phyloP scores from a whole-genome alignment of 2,113 vertebrate genomes.

The Gobius niger region DNA sequence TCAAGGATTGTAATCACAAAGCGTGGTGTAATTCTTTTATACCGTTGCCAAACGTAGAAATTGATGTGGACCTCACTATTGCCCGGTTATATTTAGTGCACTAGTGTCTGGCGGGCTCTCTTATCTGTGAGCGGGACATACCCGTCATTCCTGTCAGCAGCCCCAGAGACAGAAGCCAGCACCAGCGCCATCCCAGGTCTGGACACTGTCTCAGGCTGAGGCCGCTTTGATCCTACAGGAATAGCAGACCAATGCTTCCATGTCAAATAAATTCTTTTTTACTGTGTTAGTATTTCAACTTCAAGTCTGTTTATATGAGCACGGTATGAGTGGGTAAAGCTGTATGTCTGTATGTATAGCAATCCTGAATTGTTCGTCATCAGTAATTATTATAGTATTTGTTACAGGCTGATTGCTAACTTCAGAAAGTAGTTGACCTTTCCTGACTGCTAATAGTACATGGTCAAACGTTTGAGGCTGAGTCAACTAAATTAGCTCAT shows the following conservation, averaged over 20 bases:
- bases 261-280: background rate
- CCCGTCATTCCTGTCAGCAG: slow-evolving; percentile 25
- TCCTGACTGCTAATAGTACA: too few relatives aligned
- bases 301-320: background rate
- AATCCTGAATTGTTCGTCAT: too few relatives aligned
- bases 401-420: too few relatives aligned
- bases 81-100: background rate
- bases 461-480: too few relatives aligned
- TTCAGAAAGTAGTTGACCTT: too few relatives aligned
- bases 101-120: background rate
- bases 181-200: slow-evolving; percentile 9
- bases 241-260: background rate
- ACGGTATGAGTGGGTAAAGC: too few relatives aligned
- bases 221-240: slow-evolving; percentile 25
- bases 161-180: slow-evolving; percentile 6
- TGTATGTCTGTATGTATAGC: too few relatives aligned
- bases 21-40: background rate
- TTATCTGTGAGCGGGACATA: slow-evolving; percentile 15
- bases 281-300: background rate
- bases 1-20: too few relatives aligned
- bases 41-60: background rate
- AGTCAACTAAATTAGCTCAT: too few relatives aligned
- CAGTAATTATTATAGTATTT: too few relatives aligned
- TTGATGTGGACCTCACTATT: background rate
- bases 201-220: background rate